Conservation (phyloP, 2,888 invertebrate species). For the Lutraria lutraria region DNA sequence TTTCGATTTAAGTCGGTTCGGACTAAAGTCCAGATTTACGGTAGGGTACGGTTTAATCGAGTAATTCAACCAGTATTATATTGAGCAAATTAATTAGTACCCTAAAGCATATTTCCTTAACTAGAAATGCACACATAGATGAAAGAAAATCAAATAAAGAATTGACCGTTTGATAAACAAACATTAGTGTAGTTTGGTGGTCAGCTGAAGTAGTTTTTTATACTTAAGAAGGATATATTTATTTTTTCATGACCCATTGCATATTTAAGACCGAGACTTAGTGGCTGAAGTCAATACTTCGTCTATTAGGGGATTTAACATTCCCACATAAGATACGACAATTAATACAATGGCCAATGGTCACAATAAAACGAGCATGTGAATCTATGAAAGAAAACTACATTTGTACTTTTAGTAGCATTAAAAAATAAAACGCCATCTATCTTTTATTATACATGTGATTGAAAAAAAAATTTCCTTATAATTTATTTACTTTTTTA, state of each 20-base stretch:
- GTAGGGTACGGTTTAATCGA: constrained; percentile 1
- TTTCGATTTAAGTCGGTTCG: constrained; percentile 39
- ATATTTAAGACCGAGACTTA: neutral
- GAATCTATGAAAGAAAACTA: too few species aligned
- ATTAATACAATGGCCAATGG: too few species aligned
- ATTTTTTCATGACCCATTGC: neutral
- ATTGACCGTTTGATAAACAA: constrained; percentile 15
- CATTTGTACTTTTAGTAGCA: too few species aligned
- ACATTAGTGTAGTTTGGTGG: neutral
- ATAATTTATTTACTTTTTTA: too few species aligned
- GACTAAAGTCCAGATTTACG: constrained; percentile 19
- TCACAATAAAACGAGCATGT: too few species aligned
- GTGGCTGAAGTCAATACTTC: neutral
- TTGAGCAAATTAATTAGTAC: constrained; percentile 35
- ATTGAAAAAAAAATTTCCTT: too few species aligned
- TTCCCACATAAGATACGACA: too few species aligned
- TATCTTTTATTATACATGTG: too few species aligned
- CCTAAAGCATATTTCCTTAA: constrained; percentile 64
- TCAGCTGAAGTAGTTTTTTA: neutral
- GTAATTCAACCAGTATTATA: neutral
- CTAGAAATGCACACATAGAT: constrained; percentile 57
- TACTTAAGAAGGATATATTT: neutral
- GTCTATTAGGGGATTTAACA: neutral
- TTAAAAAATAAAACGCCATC: too few species aligned
- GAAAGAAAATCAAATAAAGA: constrained; percentile 18